Conservation (phyloP, 1,140 invertebrate species). For the Cydia strobilella region DNA sequence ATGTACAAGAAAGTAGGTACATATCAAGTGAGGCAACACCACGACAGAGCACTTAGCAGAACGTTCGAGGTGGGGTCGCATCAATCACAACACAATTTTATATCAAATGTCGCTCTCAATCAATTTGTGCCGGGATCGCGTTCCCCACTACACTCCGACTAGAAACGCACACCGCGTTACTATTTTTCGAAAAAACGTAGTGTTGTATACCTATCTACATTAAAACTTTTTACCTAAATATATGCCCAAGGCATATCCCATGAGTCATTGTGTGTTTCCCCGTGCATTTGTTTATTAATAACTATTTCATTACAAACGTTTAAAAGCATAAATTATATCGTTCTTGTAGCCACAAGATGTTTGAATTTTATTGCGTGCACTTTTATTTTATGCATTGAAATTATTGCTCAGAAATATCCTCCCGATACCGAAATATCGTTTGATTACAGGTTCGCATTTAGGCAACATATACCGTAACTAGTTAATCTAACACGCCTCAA, state of each 20-base stretch:
- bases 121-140: slow-evolving; percentile 76
- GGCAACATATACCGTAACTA: background rate
- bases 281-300: no score
- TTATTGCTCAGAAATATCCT: no score
- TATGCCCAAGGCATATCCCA: no score
- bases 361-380: no score
- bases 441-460: background rate
- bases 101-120: slow-evolving; percentile 80
- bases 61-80: slow-evolving; percentile 66
- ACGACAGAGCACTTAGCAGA: slow-evolving; percentile 71
- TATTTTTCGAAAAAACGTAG: slow-evolving; percentile 38
- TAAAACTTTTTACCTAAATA: background rate
- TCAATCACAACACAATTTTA: slow-evolving; percentile 79
- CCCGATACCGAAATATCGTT: background rate
- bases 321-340: no score
- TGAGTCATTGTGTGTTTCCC: no score
- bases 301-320: no score
- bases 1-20: slow-evolving; percentile 1
- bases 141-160: slow-evolving; percentile 56
- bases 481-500: background rate
- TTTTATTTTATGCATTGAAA: no score
- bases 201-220: background rate
- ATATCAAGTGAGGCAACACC: slow-evolving; percentile 47
- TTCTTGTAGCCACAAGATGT: no score
- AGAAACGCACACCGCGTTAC: slow-evolving; percentile 49